These are phyloP conservation scores for Zingel zingel DNA, from an alignment of 2,113 vertebrate genomes.

Conservation along the genomic window DNA sequence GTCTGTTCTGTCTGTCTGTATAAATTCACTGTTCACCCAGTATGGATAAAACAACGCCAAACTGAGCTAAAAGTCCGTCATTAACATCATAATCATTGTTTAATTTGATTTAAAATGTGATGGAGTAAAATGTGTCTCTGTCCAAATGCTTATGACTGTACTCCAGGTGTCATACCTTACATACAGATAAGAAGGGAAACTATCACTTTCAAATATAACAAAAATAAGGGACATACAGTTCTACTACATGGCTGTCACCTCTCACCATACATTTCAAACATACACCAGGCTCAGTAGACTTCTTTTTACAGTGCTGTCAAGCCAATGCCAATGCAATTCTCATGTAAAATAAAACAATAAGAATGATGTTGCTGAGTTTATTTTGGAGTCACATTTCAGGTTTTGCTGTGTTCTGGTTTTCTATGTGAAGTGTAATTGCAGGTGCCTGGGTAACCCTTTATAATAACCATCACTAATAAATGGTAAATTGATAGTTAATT, in stretches of 20 bases:
- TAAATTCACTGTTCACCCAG: background rate
- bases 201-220: background rate
- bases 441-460: background rate
- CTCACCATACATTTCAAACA: background rate
- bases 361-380: background rate
- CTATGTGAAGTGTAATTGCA: background rate
- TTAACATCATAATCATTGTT: background rate
- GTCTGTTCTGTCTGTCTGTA: background rate
- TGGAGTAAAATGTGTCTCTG: background rate
- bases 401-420: slow-evolving; percentile 8
- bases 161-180: background rate
- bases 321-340: background rate
- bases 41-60: background rate
- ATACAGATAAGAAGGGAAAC: slow-evolving; percentile 2
- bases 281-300: background rate
- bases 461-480: too few species aligned
- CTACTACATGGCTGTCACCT: background rate
- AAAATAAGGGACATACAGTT: background rate
- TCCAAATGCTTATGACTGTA: background rate
- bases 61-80: background rate
- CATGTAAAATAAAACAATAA: background rate
- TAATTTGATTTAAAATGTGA: background rate
- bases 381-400: slow-evolving; percentile 29
- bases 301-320: background rate
- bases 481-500: too few species aligned